phyloP scores from a whole-genome alignment of 2,888 invertebrate species.

The Drosophila anomalata region DNA sequence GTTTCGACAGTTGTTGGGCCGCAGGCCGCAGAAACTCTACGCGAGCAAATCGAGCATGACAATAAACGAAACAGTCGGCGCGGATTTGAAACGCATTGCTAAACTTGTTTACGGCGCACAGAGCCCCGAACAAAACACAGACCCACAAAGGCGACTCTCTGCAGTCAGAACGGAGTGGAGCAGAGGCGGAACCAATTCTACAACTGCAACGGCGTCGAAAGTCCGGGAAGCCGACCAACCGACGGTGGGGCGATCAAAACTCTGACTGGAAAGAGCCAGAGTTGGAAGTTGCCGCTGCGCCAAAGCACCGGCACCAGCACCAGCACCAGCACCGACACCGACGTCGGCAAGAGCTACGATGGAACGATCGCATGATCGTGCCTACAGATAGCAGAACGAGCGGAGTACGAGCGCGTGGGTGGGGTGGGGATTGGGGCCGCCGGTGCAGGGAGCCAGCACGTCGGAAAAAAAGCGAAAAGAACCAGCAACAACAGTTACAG shows the following conservation, averaged over 20 bases:
- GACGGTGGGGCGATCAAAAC: conserved; percentile 62
- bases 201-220: conserved; percentile 26
- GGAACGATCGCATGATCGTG: conserved; percentile 43
- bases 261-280: conserved; percentile 52
- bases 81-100: conserved; percentile 68
- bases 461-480: conserved; percentile 4
- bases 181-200: conserved; percentile 50
- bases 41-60: conserved; percentile 66
- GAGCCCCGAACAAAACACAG: conserved; percentile 15
- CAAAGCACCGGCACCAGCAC: conserved; percentile 33
- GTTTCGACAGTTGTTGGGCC: conserved; percentile 14
- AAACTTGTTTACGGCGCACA: conserved; percentile 61
- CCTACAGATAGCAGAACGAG: conserved; percentile 30
- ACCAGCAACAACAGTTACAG: conserved; percentile 32
- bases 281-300: conserved; percentile 57
- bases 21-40: conserved; percentile 25
- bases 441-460: conserved; percentile 16
- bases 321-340: conserved; percentile 47
- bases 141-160: conserved; percentile 35
- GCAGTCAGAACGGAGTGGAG: conserved; percentile 47
- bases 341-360: conserved; percentile 34
- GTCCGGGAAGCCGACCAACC: conserved; percentile 47
- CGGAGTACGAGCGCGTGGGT: conserved; percentile 9
- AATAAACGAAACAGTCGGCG: conserved; percentile 60
- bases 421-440: conserved; percentile 14